These are phyloP conservation scores for Pollenia angustigena DNA, from an alignment of 2,888 invertebrate species.

Conservation along the genomic window DNA sequence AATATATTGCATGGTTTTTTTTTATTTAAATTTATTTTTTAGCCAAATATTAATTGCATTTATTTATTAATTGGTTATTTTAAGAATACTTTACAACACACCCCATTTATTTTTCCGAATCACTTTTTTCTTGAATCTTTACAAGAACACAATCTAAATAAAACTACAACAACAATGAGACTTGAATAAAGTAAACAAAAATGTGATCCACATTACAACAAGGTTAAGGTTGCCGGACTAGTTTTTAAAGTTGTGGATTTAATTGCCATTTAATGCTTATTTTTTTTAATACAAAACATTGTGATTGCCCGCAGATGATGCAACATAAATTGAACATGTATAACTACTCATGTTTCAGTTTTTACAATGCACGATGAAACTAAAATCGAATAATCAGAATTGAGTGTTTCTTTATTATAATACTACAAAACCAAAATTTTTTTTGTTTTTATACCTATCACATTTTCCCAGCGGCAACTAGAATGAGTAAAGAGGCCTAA, in stretches of 20 bases:
- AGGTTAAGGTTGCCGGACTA: conserved; percentile 23
- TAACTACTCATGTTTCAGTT: no score
- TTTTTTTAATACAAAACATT: no score
- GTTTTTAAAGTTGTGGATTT: background rate
- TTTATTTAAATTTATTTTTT: background rate
- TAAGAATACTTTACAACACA: conserved; percentile 48
- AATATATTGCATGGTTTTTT: background rate
- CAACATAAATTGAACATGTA: no score
- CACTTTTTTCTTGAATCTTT: conserved; percentile 9
- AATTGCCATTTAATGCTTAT: no score
- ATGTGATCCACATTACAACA: conserved; percentile 24
- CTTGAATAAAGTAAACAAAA: conserved; percentile 56
- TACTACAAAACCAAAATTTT: no score
- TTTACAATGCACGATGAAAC: no score
- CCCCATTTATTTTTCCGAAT: conserved; percentile 6
- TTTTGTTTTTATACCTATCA: no score
- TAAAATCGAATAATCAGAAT: no score
- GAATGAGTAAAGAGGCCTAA: no score
- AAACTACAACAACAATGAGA: conserved; percentile 42
- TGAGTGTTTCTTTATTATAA: no score
- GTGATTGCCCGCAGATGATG: no score
- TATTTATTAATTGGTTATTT: background rate
- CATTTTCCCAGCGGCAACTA: no score
- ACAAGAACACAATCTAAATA: conserved; percentile 38
- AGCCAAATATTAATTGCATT: background rate